Evolutionary conservation across 1,140 invertebrate species (phyloP).

Genomic region (Lucilia sericata): DNA sequence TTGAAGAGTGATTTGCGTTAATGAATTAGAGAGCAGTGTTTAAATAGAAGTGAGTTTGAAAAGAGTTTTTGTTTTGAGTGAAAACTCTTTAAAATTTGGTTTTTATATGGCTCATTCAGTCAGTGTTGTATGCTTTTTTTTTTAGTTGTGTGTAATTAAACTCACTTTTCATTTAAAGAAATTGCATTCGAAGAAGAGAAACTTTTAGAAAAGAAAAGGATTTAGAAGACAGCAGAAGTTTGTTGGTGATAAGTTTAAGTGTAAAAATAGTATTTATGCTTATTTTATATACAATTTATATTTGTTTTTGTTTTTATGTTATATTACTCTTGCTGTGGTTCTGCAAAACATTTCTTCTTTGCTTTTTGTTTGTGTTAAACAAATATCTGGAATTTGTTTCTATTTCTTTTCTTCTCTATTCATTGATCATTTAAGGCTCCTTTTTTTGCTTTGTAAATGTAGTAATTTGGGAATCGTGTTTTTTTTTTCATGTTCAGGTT

Average conservation of each 20-base stretch:
- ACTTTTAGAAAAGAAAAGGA: background rate
- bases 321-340: background rate
- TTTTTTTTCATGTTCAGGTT: slow-evolving; percentile 15
- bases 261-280: background rate
- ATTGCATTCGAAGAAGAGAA: background rate
- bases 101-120: slow-evolving; percentile 48
- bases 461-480: too few species aligned
- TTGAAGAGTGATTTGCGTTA: too few species aligned
- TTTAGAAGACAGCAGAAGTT: background rate
- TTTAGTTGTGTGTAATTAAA: slow-evolving; percentile 33
- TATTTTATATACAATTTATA: slow-evolving; percentile 4
- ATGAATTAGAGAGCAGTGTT: background rate
- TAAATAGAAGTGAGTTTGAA: background rate
- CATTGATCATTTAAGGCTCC: background rate
- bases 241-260: too few species aligned
- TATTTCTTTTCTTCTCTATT: background rate
- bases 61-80: background rate
- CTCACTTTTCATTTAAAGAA: background rate
- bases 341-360: background rate
- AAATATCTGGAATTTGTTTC: too few species aligned
- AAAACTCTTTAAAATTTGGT: slow-evolving; percentile 30
- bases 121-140: slow-evolving; percentile 47
- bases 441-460: too few species aligned
- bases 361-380: background rate
- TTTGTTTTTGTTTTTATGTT: background rate